Evolutionary conservation across 2,888 invertebrate species (phyloP), one percentile per base, ranked within the genome.

Genomic region (Seira ritae): DNA sequence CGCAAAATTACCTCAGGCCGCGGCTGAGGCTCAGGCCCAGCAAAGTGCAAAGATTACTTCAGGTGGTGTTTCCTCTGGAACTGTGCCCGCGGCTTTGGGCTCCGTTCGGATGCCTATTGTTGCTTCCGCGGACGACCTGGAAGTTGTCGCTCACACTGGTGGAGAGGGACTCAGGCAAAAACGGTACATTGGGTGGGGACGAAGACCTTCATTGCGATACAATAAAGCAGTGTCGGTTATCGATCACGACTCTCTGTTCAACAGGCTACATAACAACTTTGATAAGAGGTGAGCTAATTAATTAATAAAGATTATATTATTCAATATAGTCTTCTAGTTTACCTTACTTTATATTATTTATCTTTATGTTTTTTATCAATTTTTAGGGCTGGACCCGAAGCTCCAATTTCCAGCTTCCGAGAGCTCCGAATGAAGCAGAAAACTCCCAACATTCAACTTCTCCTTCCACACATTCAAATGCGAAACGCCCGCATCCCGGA

Each of bases 391-490:
- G 83, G 82, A 8, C 82, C 82, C 2, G 72, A 78, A 62, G 79
- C 84, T 19, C 84, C 84, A 12, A 80, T 84, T 66, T 84, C 84
- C 42, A 84, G 73, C 70, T 86, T 86, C 78, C 84, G 86, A 37
- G 86, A 86, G 24, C 82, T 86, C 60, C 70, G 86, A 46, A 86
- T 86, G 86, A 86, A 86, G 66, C 86, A 86, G 24, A 86, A 84
- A 62, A 78, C 81, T 67, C 86, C 86, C 12, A 78, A 86, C 55
- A 72, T 80, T 17, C 86, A 86, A 55, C 46, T 82, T 24, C 75
- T 86, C 2, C 72, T 86, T 8, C 86, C 86, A 22, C 86, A 86
- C 37, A 60, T 86, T 67, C 78, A 71, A 19, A 55, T 80, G 71
- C 84, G 85, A 19, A 81, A 73, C 19, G 50, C 67, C 4, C 70